Base-by-base conservation (phyloP, 1,140 invertebrate species). In the Trachelipus rathkii region DNA sequence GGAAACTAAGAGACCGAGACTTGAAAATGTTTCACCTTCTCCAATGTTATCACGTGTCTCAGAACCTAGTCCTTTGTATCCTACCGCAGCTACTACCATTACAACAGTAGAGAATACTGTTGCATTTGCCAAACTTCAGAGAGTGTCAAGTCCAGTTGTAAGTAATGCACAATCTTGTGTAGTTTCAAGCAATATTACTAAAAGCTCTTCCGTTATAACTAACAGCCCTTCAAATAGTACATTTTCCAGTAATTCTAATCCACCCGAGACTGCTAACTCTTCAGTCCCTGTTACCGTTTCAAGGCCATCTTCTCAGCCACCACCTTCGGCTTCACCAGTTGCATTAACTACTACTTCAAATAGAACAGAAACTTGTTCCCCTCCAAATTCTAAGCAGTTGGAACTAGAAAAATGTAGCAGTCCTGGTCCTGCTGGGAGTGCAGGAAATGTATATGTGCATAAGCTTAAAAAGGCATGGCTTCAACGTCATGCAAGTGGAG, bases 391-490 rank as follows among this genome's bases (percentile, higher is more conserved):
- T 82, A 73, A 85, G 84, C 80, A 73, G 46, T 69, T 73, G 24
- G 80, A 81, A 73, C 80, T 77, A 8, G 77, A 89, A 84, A 85
- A 87, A 82, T 83, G 85, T 0, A 82, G 71, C 45, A 80, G 74
- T 72, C 79, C 81, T 45, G 78, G 86, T 84, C 81, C 85, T 76
- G 84, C 71, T 84, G 84, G 19, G 87, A 84, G 78, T 86, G 88
- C 79, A 86, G 84, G 19, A 87, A 84, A 78, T 86, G 88, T 79
- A 86, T 89, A 82, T 6, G 89, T 90, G 74, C 87, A 90, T 79
- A 92, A 92, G 81, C 84, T 93, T 82, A 96, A 95, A 84, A 95
- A 95, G 83, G 93, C 93, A 0, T 96, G 93, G 94, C 86, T 96
- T 4, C 92, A 95, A 83, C 87, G 93, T 81, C 94, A 95, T 86